Base-by-base conservation (phyloP, 2,113 vertebrate species). In the Bagarius yarrelli region DNA sequence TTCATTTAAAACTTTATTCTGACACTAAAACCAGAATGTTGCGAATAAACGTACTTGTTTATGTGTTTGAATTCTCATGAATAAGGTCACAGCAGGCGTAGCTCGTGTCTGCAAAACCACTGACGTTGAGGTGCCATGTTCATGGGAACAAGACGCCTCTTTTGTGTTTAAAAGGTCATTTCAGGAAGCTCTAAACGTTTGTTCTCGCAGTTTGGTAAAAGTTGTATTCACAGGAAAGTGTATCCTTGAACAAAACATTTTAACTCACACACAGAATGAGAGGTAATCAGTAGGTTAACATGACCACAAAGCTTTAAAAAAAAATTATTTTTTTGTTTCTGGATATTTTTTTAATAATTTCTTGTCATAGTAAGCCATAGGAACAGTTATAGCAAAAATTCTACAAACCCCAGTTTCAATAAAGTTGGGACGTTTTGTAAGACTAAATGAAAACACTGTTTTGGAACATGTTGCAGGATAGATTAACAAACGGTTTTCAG, bases 121-220 rank as follows among this genome's bases (percentile, higher is more conserved):
- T 40, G 44, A 67, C 8, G 5, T 18, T 19, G 21, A 52, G 57
- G 40, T 18, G n/a, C 18, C 52, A 21, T 36, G 2, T 61, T 40
- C 40, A 67, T 12, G 21, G 36, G 44, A 63, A 44, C 71, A 66
- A 18, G 57, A 66, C 71, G 56, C 12, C 13, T 36, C 71, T 74
- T 81, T 81, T 81, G 71, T 81, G 80, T 21, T 75, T 40, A 55
- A 81, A 81, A 81, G 79, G 79, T 74, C 32, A 14, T 53, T 75
- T 47, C 18, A 57, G 52, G 80, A 19, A 81, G 60, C 50, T 52
- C 30, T 34, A 30, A 21, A 59, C 21, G 53, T 73, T 80, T 40
- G 30, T 55, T 50, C 75, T 18, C 8, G 59, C 25, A 36, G 18
- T 57, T 76, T 61, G 47, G 60, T 44, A 30, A 76, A 77, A 16